A percentile compares a stretch with the other conserved stretches of the same genome.
These are phyloP conservation scores for Epicampocera succincta DNA, from an alignment of 2,888 invertebrate genomes.

Conservation along the genomic window DNA sequence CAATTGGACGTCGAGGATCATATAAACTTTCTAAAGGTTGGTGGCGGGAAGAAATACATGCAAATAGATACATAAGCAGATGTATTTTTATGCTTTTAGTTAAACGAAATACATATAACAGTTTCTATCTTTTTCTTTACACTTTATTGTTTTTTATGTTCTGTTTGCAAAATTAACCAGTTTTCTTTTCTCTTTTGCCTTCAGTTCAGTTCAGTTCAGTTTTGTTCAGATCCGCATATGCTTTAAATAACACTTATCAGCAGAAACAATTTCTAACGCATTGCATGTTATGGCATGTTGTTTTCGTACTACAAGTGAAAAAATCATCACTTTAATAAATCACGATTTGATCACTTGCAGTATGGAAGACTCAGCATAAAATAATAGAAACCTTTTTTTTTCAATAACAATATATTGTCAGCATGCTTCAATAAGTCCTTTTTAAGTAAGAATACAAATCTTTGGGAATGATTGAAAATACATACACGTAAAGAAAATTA, in stretches of 20 bases:
- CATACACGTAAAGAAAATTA: background rate
- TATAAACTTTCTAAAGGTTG: conserved; percentile 94
- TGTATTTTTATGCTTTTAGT: background rate
- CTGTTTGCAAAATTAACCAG: conserved; percentile 69
- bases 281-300: background rate
- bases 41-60: conserved; percentile 79
- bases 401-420: conserved; percentile 20
- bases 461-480: background rate
- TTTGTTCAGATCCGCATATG: conserved; percentile 14
- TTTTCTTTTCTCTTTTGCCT: conserved; percentile 67
- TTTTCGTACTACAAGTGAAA: conserved; percentile 1
- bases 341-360: background rate
- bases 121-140: background rate
- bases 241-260: conserved; percentile 23
- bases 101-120: background rate
- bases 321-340: background rate
- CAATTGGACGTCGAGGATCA: conserved; percentile 91
- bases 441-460: conserved; percentile 6
- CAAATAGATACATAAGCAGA: background rate
- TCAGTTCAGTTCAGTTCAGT: background rate
- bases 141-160: conserved; percentile 20
- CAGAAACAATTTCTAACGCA: background rate
- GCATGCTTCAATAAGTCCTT: conserved; percentile 45
- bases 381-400: background rate
- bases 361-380: background rate